Evolutionary conservation across 2,113 vertebrate species (phyloP).

Genomic region (rabbit (Oryctolagus cuniculus)): DNA sequence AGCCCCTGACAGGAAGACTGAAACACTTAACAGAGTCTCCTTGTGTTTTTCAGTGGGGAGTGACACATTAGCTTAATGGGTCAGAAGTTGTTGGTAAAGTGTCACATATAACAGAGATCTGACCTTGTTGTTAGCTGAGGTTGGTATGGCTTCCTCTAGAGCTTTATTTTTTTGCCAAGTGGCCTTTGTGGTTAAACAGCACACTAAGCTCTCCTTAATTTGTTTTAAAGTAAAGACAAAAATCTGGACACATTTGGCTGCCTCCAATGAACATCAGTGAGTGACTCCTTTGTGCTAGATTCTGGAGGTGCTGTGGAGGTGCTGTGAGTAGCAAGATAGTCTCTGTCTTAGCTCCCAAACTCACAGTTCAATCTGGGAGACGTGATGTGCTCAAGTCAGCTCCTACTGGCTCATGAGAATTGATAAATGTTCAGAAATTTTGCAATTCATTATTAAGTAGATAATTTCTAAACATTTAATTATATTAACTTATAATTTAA

Average conservation of each 20-base stretch:
- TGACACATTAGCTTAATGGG: background rate
- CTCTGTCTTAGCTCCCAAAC: background rate
- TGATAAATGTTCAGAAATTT: constrained; percentile 15
- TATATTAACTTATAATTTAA: constrained; percentile 9
- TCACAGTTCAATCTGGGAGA: background rate
- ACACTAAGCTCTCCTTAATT: background rate
- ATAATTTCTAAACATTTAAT: background rate
- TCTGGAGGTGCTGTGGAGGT: background rate
- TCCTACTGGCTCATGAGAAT: background rate
- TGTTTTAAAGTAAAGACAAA: constrained; percentile 5
- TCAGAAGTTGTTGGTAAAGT: constrained; percentile 56
- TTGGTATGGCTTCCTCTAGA: constrained; percentile 57
- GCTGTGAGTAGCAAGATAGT: background rate
- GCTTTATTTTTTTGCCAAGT: constrained; percentile 32
- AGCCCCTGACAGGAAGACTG: background rate
- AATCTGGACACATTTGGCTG: background rate
- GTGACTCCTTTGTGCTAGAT: background rate
- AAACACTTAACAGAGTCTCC: background rate
- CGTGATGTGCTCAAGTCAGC: background rate
- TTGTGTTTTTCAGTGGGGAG: constrained; percentile 2
- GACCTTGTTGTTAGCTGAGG: constrained; percentile 55
- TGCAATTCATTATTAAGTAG: background rate
- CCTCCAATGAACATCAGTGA: background rate
- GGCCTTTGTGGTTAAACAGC: constrained; percentile 45
- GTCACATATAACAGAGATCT: constrained; percentile 31